These are phyloP conservation scores for Pangasius krempfi DNA, from an alignment of 2,797 vertebrate species.

Conservation along the genomic window DNA sequence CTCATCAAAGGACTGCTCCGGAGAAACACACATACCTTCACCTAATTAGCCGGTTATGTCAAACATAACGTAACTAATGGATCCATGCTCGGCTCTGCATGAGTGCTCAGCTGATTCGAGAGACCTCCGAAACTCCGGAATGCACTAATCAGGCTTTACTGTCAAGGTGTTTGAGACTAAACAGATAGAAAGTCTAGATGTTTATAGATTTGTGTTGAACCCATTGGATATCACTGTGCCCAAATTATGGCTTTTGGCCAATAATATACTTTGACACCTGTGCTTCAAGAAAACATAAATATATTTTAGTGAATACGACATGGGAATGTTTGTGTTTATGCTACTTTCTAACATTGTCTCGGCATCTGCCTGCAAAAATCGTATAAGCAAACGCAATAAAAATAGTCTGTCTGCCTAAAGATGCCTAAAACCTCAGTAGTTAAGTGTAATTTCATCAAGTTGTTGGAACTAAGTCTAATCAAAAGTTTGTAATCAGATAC, in stretches of 20 bases:
- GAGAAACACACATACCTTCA: constrained; percentile 1
- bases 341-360: background rate
- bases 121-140: background rate
- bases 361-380: background rate
- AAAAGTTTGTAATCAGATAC: background rate
- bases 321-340: background rate
- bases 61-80: constrained; percentile 4
- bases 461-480: background rate
- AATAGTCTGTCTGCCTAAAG: background rate
- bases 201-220: background rate
- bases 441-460: background rate
- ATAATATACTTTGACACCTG: background rate
- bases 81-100: background rate
- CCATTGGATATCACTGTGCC: background rate
- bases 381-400: background rate
- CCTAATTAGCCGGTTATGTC: background rate
- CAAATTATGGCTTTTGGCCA: background rate
- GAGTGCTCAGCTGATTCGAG: background rate
- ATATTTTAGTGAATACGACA: background rate
- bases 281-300: background rate
- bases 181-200: background rate
- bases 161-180: background rate
- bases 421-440: background rate
- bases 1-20: constrained; percentile 12
- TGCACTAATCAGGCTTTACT: background rate